These are phyloP conservation scores for Andrena flavipes DNA, from an alignment of 2,888 invertebrate species.

Conservation along the genomic window DNA sequence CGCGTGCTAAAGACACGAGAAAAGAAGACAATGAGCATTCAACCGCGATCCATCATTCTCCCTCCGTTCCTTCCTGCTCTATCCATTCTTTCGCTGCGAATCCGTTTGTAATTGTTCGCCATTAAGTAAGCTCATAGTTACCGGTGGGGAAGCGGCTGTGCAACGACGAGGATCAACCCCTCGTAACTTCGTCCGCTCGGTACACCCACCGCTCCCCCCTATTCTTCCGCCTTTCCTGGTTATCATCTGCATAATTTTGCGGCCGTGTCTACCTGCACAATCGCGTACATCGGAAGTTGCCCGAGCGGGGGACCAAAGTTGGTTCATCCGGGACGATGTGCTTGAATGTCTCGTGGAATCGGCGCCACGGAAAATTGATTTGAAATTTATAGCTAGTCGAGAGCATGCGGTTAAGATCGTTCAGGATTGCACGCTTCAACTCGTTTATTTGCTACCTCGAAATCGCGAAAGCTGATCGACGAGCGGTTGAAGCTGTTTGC, in stretches of 20 bases:
- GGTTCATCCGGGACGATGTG: conserved; percentile 1
- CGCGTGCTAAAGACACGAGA: conserved; percentile 34
- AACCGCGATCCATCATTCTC: conserved; percentile 57
- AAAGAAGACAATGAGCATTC: conserved; percentile 64
- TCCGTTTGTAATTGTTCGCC: conserved; percentile 74
- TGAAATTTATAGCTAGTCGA: not conserved
- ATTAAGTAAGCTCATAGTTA: conserved; percentile 68
- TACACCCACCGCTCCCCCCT: not conserved
- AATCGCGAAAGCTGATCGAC: not conserved
- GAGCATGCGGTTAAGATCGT: not conserved
- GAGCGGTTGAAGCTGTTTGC: too few species aligned
- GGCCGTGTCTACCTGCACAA: conserved; percentile 26
- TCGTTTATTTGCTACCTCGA: not conserved
- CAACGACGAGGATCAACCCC: conserved; percentile 48
- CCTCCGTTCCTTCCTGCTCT: conserved; percentile 40
- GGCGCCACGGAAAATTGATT: conserved; percentile 54
- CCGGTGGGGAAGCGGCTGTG: conserved; percentile 34
- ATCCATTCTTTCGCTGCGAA: conserved; percentile 49
- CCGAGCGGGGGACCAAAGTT: conserved; percentile 10
- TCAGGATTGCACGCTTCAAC: not conserved
- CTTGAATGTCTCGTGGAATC: conserved; percentile 34
- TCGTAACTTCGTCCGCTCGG: conserved; percentile 66
- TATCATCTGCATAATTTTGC: conserved; percentile 62
- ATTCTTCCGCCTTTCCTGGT: conserved; percentile 30
- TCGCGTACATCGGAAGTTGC: conserved; percentile 33